Evolutionary conservation across 2,797 vertebrate genomes (phyloP), one percentile per base, ranked within the genome.

Genomic region (Myotis findleyi): DNA sequence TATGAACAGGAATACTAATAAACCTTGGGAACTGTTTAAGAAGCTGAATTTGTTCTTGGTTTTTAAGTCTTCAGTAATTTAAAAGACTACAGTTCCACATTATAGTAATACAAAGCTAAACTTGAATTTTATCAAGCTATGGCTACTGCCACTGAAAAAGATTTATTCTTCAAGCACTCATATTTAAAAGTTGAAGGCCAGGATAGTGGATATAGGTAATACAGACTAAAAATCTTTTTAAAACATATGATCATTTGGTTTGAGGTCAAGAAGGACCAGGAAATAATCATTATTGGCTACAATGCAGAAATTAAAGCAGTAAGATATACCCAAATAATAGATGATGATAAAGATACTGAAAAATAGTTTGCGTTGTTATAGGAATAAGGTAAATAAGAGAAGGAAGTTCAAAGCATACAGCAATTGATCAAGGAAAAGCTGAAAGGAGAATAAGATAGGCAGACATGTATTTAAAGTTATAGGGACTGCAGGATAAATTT

Each of bases 241-340:
- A 97, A 96, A 96, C 44, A 12, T 38, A 93, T 36, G 66, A 91
- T 89, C 88, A 91, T 91, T 93, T 96, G 89, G 57, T 89, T 93
- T 95, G 13, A 73, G 91, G 66, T 93, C 94, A 97, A 95, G 95
- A 97, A 93, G 62, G 66, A 92, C 86, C 92, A 87, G 86, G 53
- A 94, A 93, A 96, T 95, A 95, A 95, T 87, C 83, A 91, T 93
- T 95, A 96, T 92, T 75, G 75, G 47, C 86, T 96, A 95, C 23
- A 94, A 94, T 38, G 73, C 72, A 96, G 93, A 95, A 95, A 96
- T 96, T 95, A 96, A 96, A 97, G 90, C 77, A 90, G n/a, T 75
- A 94, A 96, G 91, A 96, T 49, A 95, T 44, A 83, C 17, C 33
- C 81, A 96, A 97, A 96, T 92, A 91, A 68, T 3, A 96, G 95